Base-by-base conservation (phyloP, 2,888 invertebrate species). In the Drosophila lutescens region DNA sequence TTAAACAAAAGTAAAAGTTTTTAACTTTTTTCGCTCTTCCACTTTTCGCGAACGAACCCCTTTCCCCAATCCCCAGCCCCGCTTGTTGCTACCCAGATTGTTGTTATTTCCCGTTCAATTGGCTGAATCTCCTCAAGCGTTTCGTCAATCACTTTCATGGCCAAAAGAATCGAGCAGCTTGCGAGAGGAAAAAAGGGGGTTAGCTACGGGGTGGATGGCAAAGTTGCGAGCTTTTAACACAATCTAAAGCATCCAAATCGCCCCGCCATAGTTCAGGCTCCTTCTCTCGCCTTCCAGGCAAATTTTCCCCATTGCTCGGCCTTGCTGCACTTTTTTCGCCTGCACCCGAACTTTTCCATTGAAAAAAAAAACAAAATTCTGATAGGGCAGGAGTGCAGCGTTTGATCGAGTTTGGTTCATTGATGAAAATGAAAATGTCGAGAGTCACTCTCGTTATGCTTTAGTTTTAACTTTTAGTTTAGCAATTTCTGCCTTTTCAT, bases 1-100 rank as follows among this genome's bases (percentile, higher is more conserved):
- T 87, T 88, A 88, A 88, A 78, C 82, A 89, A 86, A 80, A 81
- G 84, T 76, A 78, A 89, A 87, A 87, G 78, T 87, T 87, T 81
- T 74, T 60, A 88, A 70, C 81, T 83, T 74, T 72, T 76, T 67
- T 61, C 56, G 58, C 54, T 40, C 55, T 40, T 53, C 40, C 66
- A 40, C 55, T 67, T 62, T 62, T 43, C 41, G 49, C 40, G 32
- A 30, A 32, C 38, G 20, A 30, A 32, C 38, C 38, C 23, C 38
- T 12, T 13, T 34, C 5, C 34, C 34, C 1, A 7, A 2, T 5
- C 30, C 26, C 20, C 20, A 5, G 41, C 23, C 46, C 30, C 62
- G 41, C 49, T 70, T 59, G 74, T 66, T 72, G 12, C 2, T 30
- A 44, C 67, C 60, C 51, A 65, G 60, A 68, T 73, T 73, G 62